Percentiles rank a stretch among this genome's conserved stretches.
Evolutionary conservation across 1,140 invertebrate genomes (phyloP).

Genomic region (Stenopsyche tienmushanensis): DNA sequence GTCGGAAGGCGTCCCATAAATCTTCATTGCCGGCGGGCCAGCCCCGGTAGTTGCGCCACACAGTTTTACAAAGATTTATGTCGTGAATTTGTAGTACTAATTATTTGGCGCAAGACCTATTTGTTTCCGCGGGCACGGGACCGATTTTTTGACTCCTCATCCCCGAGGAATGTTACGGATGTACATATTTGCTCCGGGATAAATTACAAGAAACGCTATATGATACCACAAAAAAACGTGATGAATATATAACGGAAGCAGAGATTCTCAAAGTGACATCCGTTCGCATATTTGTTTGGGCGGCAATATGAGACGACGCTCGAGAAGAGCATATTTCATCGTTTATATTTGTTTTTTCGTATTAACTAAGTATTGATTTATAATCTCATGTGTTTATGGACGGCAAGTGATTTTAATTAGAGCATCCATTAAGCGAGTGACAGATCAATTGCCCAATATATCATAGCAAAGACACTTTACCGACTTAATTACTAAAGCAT

Average conservation of each 20-base stretch:
- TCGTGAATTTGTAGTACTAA: slow-evolving; percentile 38
- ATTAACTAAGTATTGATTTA: too few species aligned
- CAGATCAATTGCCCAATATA: too few species aligned
- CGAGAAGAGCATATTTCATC: slow-evolving; percentile 6
- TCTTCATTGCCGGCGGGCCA: slow-evolving; percentile 4
- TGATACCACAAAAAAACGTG: not conserved
- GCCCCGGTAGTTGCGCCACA: slow-evolving; percentile 8
- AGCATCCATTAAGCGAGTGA: too few species aligned
- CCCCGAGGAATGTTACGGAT: not conserved
- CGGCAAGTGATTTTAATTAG: too few species aligned
- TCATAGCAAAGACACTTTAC: too few species aligned
- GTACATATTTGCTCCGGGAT: not conserved
- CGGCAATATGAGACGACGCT: too few species aligned
- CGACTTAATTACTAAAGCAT: too few species aligned
- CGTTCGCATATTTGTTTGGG: too few species aligned
- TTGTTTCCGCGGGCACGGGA: slow-evolving; percentile 13
- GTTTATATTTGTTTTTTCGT: not conserved
- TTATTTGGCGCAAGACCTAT: slow-evolving; percentile 35
- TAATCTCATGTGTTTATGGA: too few species aligned
- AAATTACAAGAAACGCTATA: not conserved
- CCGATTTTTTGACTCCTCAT: slow-evolving; percentile 3
- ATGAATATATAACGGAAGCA: not conserved
- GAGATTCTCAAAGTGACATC: too few species aligned
- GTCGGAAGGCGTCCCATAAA: slow-evolving; percentile 6
- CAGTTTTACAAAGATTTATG: slow-evolving; percentile 33